Conservation (phyloP, 2,797 vertebrate genomes). For the Neopelma chrysocephalum region DNA sequence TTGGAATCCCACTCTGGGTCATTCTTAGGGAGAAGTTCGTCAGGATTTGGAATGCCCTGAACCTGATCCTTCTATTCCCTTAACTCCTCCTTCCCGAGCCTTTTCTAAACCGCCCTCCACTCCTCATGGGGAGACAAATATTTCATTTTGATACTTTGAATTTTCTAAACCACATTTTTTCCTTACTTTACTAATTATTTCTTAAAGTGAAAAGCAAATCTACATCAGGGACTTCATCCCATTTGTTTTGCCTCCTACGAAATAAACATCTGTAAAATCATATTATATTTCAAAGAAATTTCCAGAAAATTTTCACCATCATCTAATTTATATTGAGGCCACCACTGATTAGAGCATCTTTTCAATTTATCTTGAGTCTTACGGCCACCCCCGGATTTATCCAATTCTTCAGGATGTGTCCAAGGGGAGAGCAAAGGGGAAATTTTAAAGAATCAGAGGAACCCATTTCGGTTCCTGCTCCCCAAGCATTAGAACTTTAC, state of each 20-base stretch:
- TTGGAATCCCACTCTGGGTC: background rate
- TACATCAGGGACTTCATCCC: background rate
- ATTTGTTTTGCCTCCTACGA: background rate
- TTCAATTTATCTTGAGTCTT: background rate
- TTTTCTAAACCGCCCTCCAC: background rate
- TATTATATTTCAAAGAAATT: background rate
- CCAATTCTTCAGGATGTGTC: background rate
- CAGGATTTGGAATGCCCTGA: background rate
- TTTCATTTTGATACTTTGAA: background rate
- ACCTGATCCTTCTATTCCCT: background rate
- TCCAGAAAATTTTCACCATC: background rate
- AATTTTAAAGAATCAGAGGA: background rate
- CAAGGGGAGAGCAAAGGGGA: background rate
- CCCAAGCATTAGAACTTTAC: background rate
- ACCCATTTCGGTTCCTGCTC: background rate
- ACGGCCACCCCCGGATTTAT: background rate
- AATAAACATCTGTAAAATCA: background rate
- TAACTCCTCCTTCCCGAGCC: background rate
- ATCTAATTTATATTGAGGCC: background rate
- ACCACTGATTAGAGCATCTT: background rate
- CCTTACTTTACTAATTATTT: background rate
- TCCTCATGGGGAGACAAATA: background rate
- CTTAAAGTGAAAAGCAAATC: background rate
- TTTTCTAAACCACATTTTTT: background rate
- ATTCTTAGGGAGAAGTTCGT: background rate